Base-by-base conservation (phyloP, 2,797 vertebrate genomes). In the Lithobates pipiens region DNA sequence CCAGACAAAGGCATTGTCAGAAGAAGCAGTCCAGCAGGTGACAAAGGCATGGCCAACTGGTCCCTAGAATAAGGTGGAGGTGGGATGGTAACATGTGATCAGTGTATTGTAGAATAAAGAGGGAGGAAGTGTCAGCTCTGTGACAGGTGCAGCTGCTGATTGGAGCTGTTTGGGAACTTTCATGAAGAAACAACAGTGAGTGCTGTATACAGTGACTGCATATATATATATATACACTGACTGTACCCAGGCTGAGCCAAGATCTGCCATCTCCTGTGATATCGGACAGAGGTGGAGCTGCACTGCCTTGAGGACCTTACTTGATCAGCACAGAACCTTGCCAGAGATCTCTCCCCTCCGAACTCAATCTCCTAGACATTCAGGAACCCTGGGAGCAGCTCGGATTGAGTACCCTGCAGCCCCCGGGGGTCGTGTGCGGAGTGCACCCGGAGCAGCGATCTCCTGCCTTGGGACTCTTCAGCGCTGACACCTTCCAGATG, bases 111-210 rank as follows among this genome's bases (percentile, higher is more conserved):
- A 71, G 25, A 80, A 21, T 54, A 61, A 3, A 70, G 78, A 57
- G 68, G 78, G 78, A 71, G 78, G 50, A 50, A 69, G 65, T 21
- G 16, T 70, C 71, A 63, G 68, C 21, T 5, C 61, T 13, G 79
- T 80, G 79, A 42, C 79, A 81, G 79, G 79, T 81, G 36, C 68
- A 54, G 77, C 42, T 32, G 63, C 67, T n/a, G 65, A 70, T 42
- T 69, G 23, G 13, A 61, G 70, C 70, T 57, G 54, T 61, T 39
- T 54, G n/a, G 80, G 80, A 82, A 82, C 57, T 74, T 82, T 74
- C 77, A 25, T 10, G 10, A 54, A 57, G 77, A 44, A 80, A 54
- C 4, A 70, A 69, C 10, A 34, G 42, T 50, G 68, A 57, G 44
- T 80, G 78, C 78, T 72, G 34, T 61, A 16, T 27, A 39, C 54